A percentile compares a stretch with the other conserved stretches of the same genome.
Conservation (phyloP, 2,797 vertebrate species). For the Acridotheres tristis region DNA sequence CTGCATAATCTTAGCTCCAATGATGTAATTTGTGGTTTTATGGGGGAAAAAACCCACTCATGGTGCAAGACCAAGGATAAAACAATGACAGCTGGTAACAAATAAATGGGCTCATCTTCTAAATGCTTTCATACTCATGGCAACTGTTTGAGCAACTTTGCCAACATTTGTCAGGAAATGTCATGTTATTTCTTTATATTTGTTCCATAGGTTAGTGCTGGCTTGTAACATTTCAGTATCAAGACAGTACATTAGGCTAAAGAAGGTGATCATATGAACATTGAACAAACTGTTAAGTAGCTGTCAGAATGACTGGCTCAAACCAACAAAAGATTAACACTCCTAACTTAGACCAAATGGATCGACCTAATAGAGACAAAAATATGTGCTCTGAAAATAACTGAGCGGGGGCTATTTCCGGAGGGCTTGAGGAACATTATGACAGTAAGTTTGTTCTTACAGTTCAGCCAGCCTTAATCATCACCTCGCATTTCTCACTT, state of each 20-base stretch:
- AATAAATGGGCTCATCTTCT: background rate
- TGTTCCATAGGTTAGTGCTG: background rate
- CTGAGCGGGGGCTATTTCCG: background rate
- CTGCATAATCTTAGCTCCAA: background rate
- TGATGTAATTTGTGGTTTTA: background rate
- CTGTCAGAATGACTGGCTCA: background rate
- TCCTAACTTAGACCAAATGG: background rate
- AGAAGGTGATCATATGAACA: background rate
- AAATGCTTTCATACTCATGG: background rate
- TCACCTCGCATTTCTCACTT: background rate
- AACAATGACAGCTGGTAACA: background rate
- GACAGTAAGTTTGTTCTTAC: background rate
- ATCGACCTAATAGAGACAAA: background rate
- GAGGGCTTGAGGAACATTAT: background rate
- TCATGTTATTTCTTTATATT: background rate
- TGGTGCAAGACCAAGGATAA: background rate
- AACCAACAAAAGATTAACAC: background rate
- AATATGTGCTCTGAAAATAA: background rate
- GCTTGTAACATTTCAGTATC: background rate
- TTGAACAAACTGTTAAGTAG: background rate
- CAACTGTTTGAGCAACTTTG: background rate
- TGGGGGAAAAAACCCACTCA: background rate
- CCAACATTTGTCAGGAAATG: background rate
- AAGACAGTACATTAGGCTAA: background rate
- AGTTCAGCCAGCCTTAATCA: background rate